Base-by-base conservation (phyloP, 2,888 invertebrate species). In the Acrocyrtus sp. region DNA sequence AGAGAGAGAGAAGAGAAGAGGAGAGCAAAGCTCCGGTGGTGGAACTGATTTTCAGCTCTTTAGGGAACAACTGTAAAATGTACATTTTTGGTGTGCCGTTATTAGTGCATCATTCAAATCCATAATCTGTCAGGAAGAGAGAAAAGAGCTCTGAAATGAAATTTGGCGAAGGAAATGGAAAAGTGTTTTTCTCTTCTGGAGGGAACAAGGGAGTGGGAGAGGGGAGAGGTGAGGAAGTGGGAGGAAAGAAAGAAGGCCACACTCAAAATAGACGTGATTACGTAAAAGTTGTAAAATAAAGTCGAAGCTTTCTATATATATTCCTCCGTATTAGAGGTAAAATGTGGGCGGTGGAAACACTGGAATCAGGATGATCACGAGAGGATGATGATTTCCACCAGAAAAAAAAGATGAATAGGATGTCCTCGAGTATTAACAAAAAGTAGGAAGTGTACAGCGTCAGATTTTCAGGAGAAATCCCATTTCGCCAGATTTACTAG, bases 61-160 rank as follows among this genome's bases (percentile, higher is more conserved):
- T n/a, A 8, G 41, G 17, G 41, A 41, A 17, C 8, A 41, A n/a
- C n/a, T n/a, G n/a, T n/a, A n/a, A n/a, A n/a, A n/a, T n/a, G n/a
- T n/a, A n/a, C n/a, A n/a, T n/a, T n/a, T 41, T 8, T 41, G 41
- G 8, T 6, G n/a, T n/a, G n/a, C n/a, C n/a, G n/a, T n/a, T n/a
- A n/a, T 17, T 51, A 54, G 47, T 61, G 69, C 61, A 69, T 61
- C 69, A 69, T 69, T 69, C 61, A 62, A 69, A 54, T 69, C 61
- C 61, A 56, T 61, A 69, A 69, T 69, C 69, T 68, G 61, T 58
- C 69, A 69, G 69, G 69, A 69, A 61, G 61, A n/a, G n/a, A n/a
- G n/a, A n/a, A n/a, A n/a, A n/a, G n/a, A n/a, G n/a, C 61, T 69
- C 26, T 27, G 50, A 69, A 69, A 69, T 69, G 61, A 69, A 69